Evolutionary conservation across 2,888 invertebrate species (phyloP), one percentile per base, ranked within the genome.

Genomic region (Odiellus spinosus): DNA sequence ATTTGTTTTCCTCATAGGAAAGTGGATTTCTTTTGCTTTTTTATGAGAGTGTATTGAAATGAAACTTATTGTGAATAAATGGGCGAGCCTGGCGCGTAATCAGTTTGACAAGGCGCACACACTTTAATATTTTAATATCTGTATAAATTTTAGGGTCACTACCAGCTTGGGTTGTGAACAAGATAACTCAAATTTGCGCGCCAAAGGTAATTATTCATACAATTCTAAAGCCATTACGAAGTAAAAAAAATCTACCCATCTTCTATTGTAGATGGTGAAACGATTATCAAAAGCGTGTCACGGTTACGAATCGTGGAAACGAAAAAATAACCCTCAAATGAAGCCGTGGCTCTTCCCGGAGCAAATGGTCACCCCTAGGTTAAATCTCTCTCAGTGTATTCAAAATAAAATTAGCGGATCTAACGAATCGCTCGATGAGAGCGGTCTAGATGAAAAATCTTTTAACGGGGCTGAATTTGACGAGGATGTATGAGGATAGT

Each of bases 341-440:
- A 88, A 86, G 63, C 88, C 90, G 1, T 90, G 90, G 90, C 73
- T 81, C 47, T 77, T 76, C 64, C 87, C 88, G 0, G 87, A 88
- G 61, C 85, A 88, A 66, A 77, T 84, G 54, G 70, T 72, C 2
- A 71, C 80, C 1, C 77, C 78, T 4, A 72, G 82, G 62, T 78
- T 85, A 59, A 72, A 74, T 48, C 63, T 80, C 40, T 71, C 71
- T 54, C 80, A 85, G 19, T 50, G 49, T 20, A 20, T 41, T 12
- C 46, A 47, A 20, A 35, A 26, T 12, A 44, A 47, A 15, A 47
- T 49, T 40, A 21, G 41, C 15, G 17, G 19, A n/a, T 26, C 40
- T 4, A 34, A 18, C 4, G 46, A 46, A 14, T 46, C 35, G 8
- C 3, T 42, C 6, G 46, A 46, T 21, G 46, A 46, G 41, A 46